A percentile compares a stretch with the other conserved stretches of the same genome.
Conservation (phyloP, 1,140 invertebrate genomes). For the Vanessa atalanta region DNA sequence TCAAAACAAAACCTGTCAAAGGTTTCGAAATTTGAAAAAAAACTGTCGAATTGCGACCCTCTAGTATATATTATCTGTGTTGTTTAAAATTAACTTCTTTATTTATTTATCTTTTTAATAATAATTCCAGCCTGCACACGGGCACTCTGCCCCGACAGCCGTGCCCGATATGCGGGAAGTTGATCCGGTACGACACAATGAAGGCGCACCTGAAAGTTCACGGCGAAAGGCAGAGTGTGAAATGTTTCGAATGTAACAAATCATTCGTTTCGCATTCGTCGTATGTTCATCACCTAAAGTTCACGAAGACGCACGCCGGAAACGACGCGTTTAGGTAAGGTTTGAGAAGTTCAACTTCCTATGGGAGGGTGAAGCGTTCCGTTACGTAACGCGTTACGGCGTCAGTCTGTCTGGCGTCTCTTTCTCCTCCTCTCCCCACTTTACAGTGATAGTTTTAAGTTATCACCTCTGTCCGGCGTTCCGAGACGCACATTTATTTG, state of each 20-base stretch:
- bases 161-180: slow-evolving; percentile 8
- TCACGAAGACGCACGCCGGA: background rate
- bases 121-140: background rate
- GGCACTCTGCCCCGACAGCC: background rate
- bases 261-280: background rate
- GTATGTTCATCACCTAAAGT: background rate
- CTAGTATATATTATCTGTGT: too few relatives aligned
- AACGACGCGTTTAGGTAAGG: background rate
- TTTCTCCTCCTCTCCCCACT: too few relatives aligned
- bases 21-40: too few relatives aligned
- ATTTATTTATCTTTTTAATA: too few relatives aligned
- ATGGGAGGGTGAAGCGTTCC: background rate
- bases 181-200: background rate
- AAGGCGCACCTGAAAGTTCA: background rate
- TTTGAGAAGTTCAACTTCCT: background rate
- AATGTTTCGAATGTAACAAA: slow-evolving; percentile 2
- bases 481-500: too few relatives aligned
- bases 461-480: too few relatives aligned
- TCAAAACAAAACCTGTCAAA: too few relatives aligned
- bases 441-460: too few relatives aligned
- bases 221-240: background rate
- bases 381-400: too few relatives aligned
- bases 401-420: too few relatives aligned
- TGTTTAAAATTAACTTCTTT: too few relatives aligned
- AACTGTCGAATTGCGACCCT: too few relatives aligned